Base-by-base conservation (phyloP, 2,113 vertebrate species). In the Bos javanicus region DNA sequence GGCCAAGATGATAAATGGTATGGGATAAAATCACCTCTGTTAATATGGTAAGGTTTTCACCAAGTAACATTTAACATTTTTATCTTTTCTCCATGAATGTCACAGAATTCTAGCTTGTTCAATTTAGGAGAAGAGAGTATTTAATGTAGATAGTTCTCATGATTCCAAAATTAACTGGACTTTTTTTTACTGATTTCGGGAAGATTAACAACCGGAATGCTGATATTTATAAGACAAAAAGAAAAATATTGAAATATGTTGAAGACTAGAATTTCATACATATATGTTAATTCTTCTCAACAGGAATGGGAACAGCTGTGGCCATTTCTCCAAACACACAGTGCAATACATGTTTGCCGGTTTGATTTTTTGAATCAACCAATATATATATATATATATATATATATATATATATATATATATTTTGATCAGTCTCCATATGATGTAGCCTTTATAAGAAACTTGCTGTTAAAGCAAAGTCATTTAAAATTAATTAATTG, bases 401-500 rank as follows among this genome's bases (percentile, higher is more conserved):
- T 23, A 43, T 43, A 48, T 48, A 48, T 48, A 48, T 48, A 48
- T 48, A 2, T 21, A n/a, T 64, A 52, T 15, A 52, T 82, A 8
- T 39, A 1, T 16, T 12, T 91, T 83, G 12, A 36, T 90, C 6
- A 2, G 28, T 43, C 28, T 92, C 81, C 23, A 12, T 67, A 17
- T 19, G 36, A 92, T n/a, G 12, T 26, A 57, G 56, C 12, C 39
- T 95, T 90, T 62, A 48, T 26, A 80, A 86, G 50, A 56, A 86
- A 60, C 56, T 71, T 90, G 54, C 60, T 93, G 19, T 81, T 59
- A 85, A 96, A 95, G 60, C 88, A 97, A 90, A 59, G 95, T 96
- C 94, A 91, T 97, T 88, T 93, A 91, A 98, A 90, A 97, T 92
- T 96, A 98, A 98, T 98, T 86, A 71, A 57, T 94, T 39, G 78